Evolutionary conservation across 2,797 vertebrate genomes (phyloP).

Genomic region (Helostoma temminkii): DNA sequence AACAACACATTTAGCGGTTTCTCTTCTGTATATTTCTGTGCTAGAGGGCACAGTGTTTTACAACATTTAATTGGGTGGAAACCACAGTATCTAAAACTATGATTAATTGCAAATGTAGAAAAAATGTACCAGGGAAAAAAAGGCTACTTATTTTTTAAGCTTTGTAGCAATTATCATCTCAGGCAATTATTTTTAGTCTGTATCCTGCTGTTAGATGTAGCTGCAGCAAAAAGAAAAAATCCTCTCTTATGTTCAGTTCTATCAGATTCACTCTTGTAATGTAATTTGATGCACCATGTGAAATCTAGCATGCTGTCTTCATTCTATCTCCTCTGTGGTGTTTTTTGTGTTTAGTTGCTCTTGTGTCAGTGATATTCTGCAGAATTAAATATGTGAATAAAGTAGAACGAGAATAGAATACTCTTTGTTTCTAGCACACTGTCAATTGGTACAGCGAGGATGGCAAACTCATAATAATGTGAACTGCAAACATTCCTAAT

Average conservation of each 20-base stretch:
- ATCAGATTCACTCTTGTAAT: slow-evolving; percentile 45
- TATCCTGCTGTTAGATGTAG: slow-evolving; percentile 46
- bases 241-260: slow-evolving; percentile 35
- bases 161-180: slow-evolving; percentile 76
- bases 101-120: slow-evolving; percentile 71
- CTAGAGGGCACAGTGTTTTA: slow-evolving; percentile 66
- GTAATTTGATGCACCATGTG: slow-evolving; percentile 19
- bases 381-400: slow-evolving; percentile 30
- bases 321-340: slow-evolving; percentile 35
- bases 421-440: slow-evolving; percentile 18
- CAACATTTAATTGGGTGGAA: slow-evolving; percentile 73
- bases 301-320: slow-evolving; percentile 33
- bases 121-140: background rate
- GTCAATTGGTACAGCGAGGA: background rate
- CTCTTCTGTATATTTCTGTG: slow-evolving; percentile 45
- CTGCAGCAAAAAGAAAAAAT: slow-evolving; percentile 31
- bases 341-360: slow-evolving; percentile 36
- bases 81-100: slow-evolving; percentile 59
- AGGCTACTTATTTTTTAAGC: slow-evolving; percentile 61
- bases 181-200: slow-evolving; percentile 69
- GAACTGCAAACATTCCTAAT: background rate
- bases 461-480: background rate
- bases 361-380: slow-evolving; percentile 20
- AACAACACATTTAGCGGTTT: slow-evolving; percentile 63
- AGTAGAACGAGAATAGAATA: too few species aligned